phyloP scores from a whole-genome alignment of 64 coral and sea anemone species.

The Montipora capricornis region DNA sequence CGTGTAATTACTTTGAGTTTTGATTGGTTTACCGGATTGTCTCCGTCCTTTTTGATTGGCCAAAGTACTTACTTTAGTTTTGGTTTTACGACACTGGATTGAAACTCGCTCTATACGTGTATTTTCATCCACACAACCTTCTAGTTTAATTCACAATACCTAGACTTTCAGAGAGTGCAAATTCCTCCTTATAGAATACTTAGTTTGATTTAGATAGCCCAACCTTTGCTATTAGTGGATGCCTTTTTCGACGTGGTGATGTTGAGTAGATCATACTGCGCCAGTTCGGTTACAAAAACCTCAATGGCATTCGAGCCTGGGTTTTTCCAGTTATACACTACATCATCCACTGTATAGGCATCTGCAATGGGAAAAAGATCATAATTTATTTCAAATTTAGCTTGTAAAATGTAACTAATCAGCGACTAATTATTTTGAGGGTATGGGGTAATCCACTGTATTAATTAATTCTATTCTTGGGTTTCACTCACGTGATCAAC shows the following conservation, averaged over 20 bases:
- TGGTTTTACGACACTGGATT: too few species aligned
- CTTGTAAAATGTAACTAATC: neutral
- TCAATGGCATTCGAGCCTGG: conserved; percentile 68
- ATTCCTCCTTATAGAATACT: neutral
- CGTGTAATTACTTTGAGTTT: too few species aligned
- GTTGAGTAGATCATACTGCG: conserved; percentile 82
- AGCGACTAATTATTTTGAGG: too few species aligned
- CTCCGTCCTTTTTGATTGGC: too few species aligned
- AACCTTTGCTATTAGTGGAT: conserved; percentile 92
- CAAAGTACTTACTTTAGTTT: too few species aligned
- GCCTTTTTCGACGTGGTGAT: conserved; percentile 83
- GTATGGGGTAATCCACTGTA: too few species aligned
- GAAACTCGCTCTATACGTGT: too few species aligned
- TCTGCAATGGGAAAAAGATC: conserved; percentile 54
- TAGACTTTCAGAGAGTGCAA: neutral
- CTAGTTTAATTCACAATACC: neutral
- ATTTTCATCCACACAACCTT: too few species aligned
- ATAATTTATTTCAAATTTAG: neutral
- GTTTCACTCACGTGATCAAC: too few species aligned
- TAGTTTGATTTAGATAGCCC: neutral
- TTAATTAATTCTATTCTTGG: too few species aligned
- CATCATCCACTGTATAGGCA: conserved; percentile 91
- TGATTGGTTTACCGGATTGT: too few species aligned
- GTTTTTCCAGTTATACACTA: conserved; percentile 86
- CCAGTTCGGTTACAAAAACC: conserved; percentile 82